A percentile compares a stretch with the other conserved stretches of the same genome.
These are phyloP conservation scores for Pseudomyrmex gracilis DNA, from an alignment of 1,140 invertebrate species.

Conservation along the genomic window DNA sequence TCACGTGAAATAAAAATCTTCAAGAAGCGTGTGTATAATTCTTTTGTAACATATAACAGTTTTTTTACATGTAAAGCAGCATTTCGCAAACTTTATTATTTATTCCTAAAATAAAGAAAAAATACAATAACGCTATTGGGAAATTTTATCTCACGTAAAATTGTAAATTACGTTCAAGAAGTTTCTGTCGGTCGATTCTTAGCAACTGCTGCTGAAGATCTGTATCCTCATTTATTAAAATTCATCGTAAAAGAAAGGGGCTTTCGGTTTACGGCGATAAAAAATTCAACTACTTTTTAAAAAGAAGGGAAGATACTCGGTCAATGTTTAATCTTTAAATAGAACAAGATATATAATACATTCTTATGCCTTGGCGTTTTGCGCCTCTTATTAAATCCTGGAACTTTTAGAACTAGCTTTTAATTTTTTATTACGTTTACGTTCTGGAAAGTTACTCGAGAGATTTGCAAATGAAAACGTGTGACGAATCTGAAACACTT, in stretches of 20 bases:
- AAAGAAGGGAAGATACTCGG: slow-evolving; percentile 28
- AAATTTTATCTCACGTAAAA: neutral
- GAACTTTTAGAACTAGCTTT: slow-evolving; percentile 36
- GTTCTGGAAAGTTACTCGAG: neutral
- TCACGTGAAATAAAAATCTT: too few relatives aligned
- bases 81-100: too few relatives aligned
- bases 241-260: slow-evolving; percentile 28
- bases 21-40: too few relatives aligned
- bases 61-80: too few relatives aligned
- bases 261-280: slow-evolving; percentile 37
- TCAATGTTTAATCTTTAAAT: slow-evolving; percentile 57
- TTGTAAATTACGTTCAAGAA: slow-evolving; percentile 9
- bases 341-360: slow-evolving; percentile 41
- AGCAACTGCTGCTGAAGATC: slow-evolving; percentile 12
- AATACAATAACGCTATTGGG: too few relatives aligned
- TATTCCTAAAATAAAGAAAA: too few relatives aligned
- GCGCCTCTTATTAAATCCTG: slow-evolving; percentile 52
- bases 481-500: neutral
- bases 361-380: slow-evolving; percentile 24
- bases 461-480: slow-evolving; percentile 10
- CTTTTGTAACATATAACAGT: too few relatives aligned
- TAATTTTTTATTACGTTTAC: slow-evolving; percentile 34
- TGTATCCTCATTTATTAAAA: slow-evolving; percentile 41
- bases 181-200: neutral
- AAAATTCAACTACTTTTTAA: slow-evolving; percentile 51